Evolutionary conservation across 2,888 invertebrate species (phyloP).

Genomic region (Spisula subtruncata): DNA sequence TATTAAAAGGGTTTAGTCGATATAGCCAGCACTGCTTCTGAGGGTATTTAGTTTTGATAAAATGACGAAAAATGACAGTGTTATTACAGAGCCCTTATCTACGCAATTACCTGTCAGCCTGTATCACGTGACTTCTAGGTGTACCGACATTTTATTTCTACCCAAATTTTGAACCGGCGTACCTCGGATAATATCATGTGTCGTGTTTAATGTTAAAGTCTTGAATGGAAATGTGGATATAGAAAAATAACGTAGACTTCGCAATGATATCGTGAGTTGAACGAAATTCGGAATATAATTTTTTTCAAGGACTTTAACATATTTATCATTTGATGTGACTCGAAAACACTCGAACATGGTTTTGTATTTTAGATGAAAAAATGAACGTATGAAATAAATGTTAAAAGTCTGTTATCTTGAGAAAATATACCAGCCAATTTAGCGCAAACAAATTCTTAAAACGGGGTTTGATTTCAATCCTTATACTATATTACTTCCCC

Average conservation of each 20-base stretch:
- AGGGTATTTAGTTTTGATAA: conserved; percentile 72
- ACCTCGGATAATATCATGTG: conserved; percentile 7
- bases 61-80: conserved; percentile 74
- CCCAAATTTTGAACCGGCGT: conserved; percentile 50
- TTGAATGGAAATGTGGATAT: background rate
- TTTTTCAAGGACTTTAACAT: background rate
- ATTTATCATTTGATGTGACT: background rate
- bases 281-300: background rate
- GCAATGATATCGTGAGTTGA: background rate
- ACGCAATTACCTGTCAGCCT: conserved; percentile 68
- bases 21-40: conserved; percentile 60
- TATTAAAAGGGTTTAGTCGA: conserved; percentile 66
- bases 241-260: background rate
- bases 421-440: background rate
- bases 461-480: background rate
- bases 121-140: conserved; percentile 68
- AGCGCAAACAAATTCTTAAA: background rate
- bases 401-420: conserved; percentile 4
- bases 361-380: conserved; percentile 4
- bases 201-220: background rate
- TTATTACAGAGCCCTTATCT: conserved; percentile 73
- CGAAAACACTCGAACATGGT: background rate
- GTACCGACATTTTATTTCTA: conserved; percentile 56
- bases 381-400: background rate
- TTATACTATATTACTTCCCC: background rate